Evolutionary conservation across 2,797 vertebrate species (phyloP).

Genomic region (Jordanella pulchra): DNA sequence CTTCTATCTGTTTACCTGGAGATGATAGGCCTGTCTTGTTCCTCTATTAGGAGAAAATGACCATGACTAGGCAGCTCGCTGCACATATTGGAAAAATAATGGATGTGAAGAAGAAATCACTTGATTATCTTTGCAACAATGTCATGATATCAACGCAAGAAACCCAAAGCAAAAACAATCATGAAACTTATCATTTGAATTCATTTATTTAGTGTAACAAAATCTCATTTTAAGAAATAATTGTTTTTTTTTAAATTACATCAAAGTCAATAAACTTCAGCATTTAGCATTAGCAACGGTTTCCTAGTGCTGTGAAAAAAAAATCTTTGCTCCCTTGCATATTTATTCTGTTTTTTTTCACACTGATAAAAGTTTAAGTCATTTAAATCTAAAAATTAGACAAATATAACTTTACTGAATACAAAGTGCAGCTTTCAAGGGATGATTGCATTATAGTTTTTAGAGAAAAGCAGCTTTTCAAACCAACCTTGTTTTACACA

Average conservation of each 20-base stretch:
- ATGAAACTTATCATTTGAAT: constrained; percentile 3
- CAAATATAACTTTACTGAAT: too few relatives aligned
- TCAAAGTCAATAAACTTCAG: background rate
- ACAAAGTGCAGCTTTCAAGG: too few relatives aligned
- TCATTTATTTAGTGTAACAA: background rate
- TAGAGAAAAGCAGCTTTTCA: too few relatives aligned
- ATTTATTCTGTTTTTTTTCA: background rate
- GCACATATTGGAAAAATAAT: background rate
- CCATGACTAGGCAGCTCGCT: background rate
- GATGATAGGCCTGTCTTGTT: constrained; percentile 4
- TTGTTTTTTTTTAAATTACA: background rate
- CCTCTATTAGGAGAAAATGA: background rate
- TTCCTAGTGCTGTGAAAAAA: background rate
- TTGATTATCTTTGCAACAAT: constrained; percentile 2
- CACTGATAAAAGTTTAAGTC: too few relatives aligned
- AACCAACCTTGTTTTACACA: too few relatives aligned
- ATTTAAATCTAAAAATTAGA: too few relatives aligned
- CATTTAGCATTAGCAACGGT: background rate
- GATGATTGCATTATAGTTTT: too few relatives aligned
- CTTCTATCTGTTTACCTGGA: constrained; percentile 6
- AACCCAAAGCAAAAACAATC: background rate
- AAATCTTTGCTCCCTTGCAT: background rate
- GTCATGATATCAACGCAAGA: background rate
- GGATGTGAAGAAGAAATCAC: constrained; percentile 4
- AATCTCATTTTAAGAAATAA: background rate